Percentiles rank a stretch among this genome's conserved stretches.
These are phyloP conservation scores for Amblyraja radiata DNA, from an alignment of 2,797 vertebrate species.

Conservation along the genomic window DNA sequence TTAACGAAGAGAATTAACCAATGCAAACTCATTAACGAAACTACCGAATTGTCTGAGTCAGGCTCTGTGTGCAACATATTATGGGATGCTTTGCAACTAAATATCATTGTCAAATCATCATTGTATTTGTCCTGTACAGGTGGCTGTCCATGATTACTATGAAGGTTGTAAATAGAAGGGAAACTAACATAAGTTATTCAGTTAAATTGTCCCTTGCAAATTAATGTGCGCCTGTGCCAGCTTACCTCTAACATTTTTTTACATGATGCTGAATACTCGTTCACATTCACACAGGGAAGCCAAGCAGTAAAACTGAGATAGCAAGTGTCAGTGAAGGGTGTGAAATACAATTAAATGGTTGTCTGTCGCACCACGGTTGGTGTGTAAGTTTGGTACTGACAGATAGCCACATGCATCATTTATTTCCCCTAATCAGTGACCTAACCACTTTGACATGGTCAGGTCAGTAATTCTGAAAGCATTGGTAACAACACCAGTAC, in stretches of 20 bases:
- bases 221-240: neutral
- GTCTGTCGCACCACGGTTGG: neutral
- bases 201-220: neutral
- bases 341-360: neutral
- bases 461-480: constrained; percentile 28
- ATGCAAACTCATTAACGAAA: neutral
- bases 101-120: neutral
- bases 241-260: neutral
- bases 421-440: neutral
- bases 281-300: neutral
- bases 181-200: neutral
- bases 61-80: neutral
- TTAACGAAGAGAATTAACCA: neutral
- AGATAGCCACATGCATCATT: neutral
- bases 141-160: neutral
- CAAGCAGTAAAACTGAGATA: neutral
- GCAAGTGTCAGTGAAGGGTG: neutral
- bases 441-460: neutral
- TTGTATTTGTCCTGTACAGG: neutral
- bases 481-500: neutral
- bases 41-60: neutral
- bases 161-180: neutral
- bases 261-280: neutral
- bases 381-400: neutral
- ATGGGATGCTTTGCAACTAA: neutral